Base-by-base conservation (phyloP, 2,113 vertebrate genomes). In the Gorsachius goisagi region DNA sequence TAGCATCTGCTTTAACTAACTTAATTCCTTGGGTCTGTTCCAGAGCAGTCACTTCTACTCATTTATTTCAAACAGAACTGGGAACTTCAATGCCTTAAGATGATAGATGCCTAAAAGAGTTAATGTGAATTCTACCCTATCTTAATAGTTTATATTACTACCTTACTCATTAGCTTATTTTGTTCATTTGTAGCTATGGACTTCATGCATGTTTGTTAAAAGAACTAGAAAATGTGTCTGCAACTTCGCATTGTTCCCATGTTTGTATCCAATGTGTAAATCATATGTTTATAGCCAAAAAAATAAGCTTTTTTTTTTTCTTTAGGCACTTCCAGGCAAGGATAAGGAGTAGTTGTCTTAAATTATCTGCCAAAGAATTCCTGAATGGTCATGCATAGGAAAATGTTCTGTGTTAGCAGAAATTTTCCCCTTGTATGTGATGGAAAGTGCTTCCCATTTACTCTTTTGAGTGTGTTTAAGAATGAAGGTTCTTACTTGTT, bases 341-440 rank as follows among this genome's bases (percentile, higher is more conserved):
- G 41, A 41, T 77, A 50, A 92, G 60, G 64, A 80, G 9, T 45
- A 76, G 49, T 59, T 95, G 50, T 89, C 59, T 13, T 44, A 44
- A 30, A 66, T 62, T 87, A 87, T n/a, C 52, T 94, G 88, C 77
- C 81, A 94, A 50, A 81, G 63, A 82, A 96, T 95, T 96, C 93
- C 81, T 87, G 69, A 87, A 78, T 59, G 73, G 47, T 94, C 69
- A 18, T 81, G 73, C 68, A 23, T 85, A 81, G 93, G 93, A 93
- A 97, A 84, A 55, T 71, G 22, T 91, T 91, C 22, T 66, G 52
- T 56, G 37, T 89, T 94, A 95, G 47, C 64, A 91, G 56, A 78
- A 77, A 67, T 63, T 93, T 97, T 74, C 84, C 80, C 22, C 56
- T 77, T 74, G 50, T 87, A 74, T 5, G 8, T 93, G 84, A 71